Base-by-base conservation (phyloP, 2,888 invertebrate species). In the Drosophila infuscata region DNA sequence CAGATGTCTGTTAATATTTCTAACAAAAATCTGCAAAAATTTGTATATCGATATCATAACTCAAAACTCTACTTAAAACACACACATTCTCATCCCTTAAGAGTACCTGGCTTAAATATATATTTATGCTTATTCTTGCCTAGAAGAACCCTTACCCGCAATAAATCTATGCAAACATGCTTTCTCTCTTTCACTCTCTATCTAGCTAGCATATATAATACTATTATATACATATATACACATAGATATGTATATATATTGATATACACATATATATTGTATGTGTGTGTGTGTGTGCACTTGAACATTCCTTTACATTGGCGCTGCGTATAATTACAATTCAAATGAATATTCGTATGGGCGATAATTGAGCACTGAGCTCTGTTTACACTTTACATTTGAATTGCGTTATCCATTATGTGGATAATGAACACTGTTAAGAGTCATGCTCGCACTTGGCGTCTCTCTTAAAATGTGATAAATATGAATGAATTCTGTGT, bases 401-500 rank as follows among this genome's bases (percentile, higher is more conserved):
- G 15, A 20, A 43, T 70, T 63, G 52, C 70, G 51, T 76, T 76
- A 61, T 36, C 56, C 49, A 12, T 11, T n/a, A n/a, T 4, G 4
- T 15, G 36, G 36, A 56, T n/a, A 15, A 74, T 36, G n/a, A 58
- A 29, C 20, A 29, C 33, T 25, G 7, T n/a, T 25, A 65, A 74
- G 54, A 72, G 72, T 30, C 25, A 5, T 15, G 33, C 54, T 49
- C 54, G 51, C 46, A 20, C 12, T 17, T 33, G 46, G n/a, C 5
- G 41, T 29, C 79, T 73, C 65, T 79, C 49, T 35, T 36, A 46
- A 59, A 59, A 9, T 36, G 25, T 11, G 11, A 33, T 25, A 35
- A 20, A 9, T 41, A 9, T 70, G 71, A 76, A 76, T 80, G 58
- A 67, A 76, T 66, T 6, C 48, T 36, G 54, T 46, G 36, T 58